Conservation (phyloP, 2,113 vertebrate genomes). For the Pipra filicauda region DNA sequence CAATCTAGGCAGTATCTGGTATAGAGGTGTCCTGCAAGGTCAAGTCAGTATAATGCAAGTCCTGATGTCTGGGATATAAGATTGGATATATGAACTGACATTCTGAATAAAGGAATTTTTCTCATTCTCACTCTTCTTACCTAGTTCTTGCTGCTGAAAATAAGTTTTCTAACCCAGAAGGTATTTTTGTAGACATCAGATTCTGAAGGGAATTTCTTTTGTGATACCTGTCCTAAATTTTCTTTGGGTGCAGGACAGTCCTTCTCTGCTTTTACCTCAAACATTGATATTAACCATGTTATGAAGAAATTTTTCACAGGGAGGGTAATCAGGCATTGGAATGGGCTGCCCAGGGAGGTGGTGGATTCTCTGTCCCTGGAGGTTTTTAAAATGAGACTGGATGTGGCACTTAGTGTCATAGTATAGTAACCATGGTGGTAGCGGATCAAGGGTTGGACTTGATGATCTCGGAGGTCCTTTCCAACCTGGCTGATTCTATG, state of each 20-base stretch:
- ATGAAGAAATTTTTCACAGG: too few relatives aligned
- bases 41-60: neutral
- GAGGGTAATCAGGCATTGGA: too few relatives aligned
- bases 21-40: neutral
- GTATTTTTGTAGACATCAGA: neutral
- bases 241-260: neutral
- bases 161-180: neutral
- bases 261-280: neutral
- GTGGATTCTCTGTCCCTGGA: too few relatives aligned
- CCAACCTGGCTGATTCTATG: too few relatives aligned
- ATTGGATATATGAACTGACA: neutral
- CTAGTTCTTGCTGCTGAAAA: neutral
- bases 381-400: too few relatives aligned
- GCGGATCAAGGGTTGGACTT: too few relatives aligned
- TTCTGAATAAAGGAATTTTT: neutral
- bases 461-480: too few relatives aligned
- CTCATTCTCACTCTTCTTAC: neutral
- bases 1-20: neutral
- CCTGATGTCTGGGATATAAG: neutral
- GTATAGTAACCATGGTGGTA: too few relatives aligned
- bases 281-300: neutral
- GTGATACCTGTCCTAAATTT: neutral
- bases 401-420: too few relatives aligned
- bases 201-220: neutral
- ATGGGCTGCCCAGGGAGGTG: too few relatives aligned